Evolutionary conservation across 2,113 vertebrate species (phyloP), one percentile per base, ranked within the genome.

Genomic region (Harpagus bidentatus): DNA sequence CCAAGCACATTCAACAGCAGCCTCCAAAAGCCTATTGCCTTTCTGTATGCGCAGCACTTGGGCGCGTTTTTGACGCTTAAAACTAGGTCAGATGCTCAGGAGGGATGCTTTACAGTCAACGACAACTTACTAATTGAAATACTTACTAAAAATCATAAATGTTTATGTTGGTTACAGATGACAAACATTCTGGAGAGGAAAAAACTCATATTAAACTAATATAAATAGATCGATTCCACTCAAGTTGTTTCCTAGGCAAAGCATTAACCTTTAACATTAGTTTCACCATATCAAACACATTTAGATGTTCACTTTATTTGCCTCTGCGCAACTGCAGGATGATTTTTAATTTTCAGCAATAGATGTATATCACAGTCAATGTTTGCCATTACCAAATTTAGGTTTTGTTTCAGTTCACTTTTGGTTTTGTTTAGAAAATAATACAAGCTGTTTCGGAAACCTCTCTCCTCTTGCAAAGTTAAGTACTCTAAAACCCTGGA

Each of bases 11-110:
- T 50, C 56, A 71, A 59, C 7, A 65, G 80, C 70, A 89, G 82
- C 59, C 73, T 96, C 86, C 76, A 38, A 87, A 82, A 94, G 81
- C 81, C 83, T 69, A 31, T 7, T n/a, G 56, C 58, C 86, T 90
- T 66, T 67, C 78, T 43, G 32, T 10, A 42, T 7, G 48, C 69
- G 93, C 63, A 59, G 8, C 34, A 47, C 71, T 82, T 36, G 93
- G 91, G 82, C 23, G n/a, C 69, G 13, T 61, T 82, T 73, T 29
- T 87, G 86, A 95, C 1, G 9, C 74, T 21, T 45, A 58, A 74
- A 97, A 97, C 76, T 97, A 94, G 98, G 98, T 97, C 98, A 98
- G 92, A 15, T 63, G 89, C 80, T 93, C 67, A 84, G 91, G 67
- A 94, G 40, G 79, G 59, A 82, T 76, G 72, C 59, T 92, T 82